Conservation (phyloP, 2,113 vertebrate genomes). For the Micromys minutus region DNA sequence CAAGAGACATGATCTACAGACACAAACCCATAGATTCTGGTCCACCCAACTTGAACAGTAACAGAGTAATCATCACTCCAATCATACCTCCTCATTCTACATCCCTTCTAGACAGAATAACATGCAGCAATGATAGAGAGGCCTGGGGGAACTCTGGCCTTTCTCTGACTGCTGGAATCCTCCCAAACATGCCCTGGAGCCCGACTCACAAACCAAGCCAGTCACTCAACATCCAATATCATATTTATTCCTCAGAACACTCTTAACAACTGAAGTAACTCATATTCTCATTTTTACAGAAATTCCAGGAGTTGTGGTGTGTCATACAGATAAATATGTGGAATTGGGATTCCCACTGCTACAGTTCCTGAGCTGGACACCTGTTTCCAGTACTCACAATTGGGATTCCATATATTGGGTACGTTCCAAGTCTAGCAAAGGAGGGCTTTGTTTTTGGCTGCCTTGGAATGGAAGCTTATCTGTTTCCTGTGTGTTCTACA, state of each 20-base stretch:
- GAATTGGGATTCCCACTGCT: not conserved
- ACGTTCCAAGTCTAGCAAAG: not conserved
- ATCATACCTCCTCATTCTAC: not conserved
- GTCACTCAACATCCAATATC: not conserved
- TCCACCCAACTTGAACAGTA: not conserved
- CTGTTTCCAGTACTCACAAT: not conserved
- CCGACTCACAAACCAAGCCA: not conserved
- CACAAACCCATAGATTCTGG: not conserved
- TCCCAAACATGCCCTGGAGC: not conserved
- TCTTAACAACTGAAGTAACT: not conserved
- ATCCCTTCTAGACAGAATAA: not conserved
- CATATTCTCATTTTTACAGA: not conserved
- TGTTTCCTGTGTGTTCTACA: accelerated
- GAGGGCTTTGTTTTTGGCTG: not conserved
- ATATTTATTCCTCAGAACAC: not conserved
- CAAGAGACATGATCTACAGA: not conserved
- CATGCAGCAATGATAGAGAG: not conserved
- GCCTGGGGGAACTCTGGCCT: not conserved
- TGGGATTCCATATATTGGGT: not conserved
- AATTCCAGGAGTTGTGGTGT: not conserved
- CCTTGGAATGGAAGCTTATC: not conserved
- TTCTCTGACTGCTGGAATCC: not conserved
- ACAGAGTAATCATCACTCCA: not conserved
- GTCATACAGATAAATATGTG: not conserved
- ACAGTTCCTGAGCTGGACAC: not conserved